Evolutionary conservation across 2,888 invertebrate species (phyloP).

Genomic region (Macrosiphum euphorbiae): DNA sequence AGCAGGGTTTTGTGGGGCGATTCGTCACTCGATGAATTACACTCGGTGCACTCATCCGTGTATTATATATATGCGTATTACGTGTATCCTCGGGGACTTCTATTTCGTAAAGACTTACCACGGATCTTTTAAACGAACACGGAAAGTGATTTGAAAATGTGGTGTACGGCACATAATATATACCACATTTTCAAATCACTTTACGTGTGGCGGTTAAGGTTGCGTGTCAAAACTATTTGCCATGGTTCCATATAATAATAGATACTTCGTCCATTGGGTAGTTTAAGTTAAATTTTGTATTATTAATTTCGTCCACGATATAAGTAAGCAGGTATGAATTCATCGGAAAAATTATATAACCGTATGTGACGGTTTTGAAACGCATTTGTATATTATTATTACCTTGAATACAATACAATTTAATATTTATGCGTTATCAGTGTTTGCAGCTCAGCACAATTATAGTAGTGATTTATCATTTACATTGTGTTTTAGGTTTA

Average conservation of each 20-base stretch:
- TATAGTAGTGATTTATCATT: background rate
- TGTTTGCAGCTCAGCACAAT: background rate
- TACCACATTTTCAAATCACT: background rate
- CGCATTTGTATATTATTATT: background rate
- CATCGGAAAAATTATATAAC: background rate
- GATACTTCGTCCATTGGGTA: background rate
- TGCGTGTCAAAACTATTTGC: background rate
- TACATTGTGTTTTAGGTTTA: background rate
- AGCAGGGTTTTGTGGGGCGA: background rate
- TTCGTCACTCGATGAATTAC: background rate
- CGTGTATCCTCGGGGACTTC: background rate
- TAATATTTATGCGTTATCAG: no score
- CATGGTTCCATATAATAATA: background rate
- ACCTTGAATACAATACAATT: background rate
- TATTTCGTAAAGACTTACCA: background rate
- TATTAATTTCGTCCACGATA: background rate
- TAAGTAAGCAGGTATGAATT: background rate
- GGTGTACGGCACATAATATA: background rate
- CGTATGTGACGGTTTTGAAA: background rate
- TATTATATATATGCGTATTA: background rate
- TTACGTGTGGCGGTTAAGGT: background rate
- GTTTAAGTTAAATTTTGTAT: background rate
- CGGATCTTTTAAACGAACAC: background rate
- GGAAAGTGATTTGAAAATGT: slow-evolving; percentile 2
- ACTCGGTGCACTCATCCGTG: background rate